A percentile compares a stretch with the other conserved stretches of the same genome.
These are phyloP conservation scores for Coregonus ussuriensis DNA, from an alignment of 2,797 vertebrate species.

Conservation along the genomic window DNA sequence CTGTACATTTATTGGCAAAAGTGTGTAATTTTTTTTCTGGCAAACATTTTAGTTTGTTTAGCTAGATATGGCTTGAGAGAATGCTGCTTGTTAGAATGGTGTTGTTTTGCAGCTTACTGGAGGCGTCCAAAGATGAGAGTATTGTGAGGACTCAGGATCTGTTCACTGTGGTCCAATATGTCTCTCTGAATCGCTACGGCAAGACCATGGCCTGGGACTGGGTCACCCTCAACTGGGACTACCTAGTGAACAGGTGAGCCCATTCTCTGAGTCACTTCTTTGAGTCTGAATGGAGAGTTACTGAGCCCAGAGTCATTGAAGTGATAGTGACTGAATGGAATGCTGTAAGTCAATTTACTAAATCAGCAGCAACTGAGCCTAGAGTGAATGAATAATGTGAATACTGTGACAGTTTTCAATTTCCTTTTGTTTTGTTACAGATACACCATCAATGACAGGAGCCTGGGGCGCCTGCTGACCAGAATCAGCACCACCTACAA, in stretches of 20 bases:
- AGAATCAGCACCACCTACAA: slow-evolving; percentile 84
- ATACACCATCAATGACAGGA: slow-evolving; percentile 88
- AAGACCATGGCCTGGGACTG: slow-evolving; percentile 95
- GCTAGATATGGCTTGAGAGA: not conserved
- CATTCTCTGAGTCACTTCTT: not conserved
- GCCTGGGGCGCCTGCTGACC: slow-evolving; percentile 82
- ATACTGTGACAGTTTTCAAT: not conserved
- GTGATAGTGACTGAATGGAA: not conserved
- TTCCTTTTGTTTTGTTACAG: slow-evolving; percentile 65
- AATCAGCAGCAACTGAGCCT: not conserved
- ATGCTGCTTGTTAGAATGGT: not conserved
- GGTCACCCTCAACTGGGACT: slow-evolving; percentile 94
- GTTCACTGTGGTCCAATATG: slow-evolving; percentile 89
- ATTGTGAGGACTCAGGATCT: slow-evolving; percentile 91
- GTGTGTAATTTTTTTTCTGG: not conserved
- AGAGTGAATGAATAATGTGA: not conserved
- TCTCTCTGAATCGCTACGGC: slow-evolving; percentile 85
- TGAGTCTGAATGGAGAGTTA: not conserved
- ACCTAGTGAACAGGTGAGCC: slow-evolving; percentile 85
- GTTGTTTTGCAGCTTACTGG: slow-evolving; percentile 70
- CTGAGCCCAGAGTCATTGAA: not conserved
- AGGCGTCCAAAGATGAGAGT: slow-evolving; percentile 74
- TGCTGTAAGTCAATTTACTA: not conserved
- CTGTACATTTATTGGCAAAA: not conserved
- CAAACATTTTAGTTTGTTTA: not conserved